Conservation (phyloP, 2,113 vertebrate genomes). For the Microcebus murinus region DNA sequence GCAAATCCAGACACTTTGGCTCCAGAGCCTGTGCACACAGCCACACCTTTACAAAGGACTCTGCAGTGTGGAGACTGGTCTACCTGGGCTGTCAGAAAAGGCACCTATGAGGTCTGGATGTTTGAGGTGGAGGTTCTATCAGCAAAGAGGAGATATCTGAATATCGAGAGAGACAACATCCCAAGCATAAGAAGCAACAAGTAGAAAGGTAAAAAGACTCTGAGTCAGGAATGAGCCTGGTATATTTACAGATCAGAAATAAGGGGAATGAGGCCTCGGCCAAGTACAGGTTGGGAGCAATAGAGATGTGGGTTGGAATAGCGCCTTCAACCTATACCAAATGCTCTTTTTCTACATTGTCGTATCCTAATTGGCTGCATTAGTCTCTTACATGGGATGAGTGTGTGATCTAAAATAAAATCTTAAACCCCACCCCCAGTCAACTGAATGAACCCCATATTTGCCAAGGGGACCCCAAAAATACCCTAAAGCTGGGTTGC, state of each 20-base stretch:
- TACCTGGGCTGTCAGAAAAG: neutral
- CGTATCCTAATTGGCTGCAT: neutral
- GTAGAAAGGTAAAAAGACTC: neutral
- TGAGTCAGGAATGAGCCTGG: neutral
- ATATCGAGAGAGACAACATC: neutral
- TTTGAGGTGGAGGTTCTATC: neutral
- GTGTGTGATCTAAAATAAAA: neutral
- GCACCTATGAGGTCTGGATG: no score
- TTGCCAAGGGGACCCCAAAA: no score
- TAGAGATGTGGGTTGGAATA: neutral
- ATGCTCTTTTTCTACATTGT: neutral
- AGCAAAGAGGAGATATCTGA: neutral
- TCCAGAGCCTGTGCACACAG: neutral
- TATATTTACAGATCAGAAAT: neutral
- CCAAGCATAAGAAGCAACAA: neutral
- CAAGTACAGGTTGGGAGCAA: neutral
- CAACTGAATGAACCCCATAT: no score
- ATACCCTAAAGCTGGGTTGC: no score
- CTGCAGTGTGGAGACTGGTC: rapidly evolving
- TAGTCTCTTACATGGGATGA: neutral
- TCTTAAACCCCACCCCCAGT: no score
- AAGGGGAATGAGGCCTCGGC: neutral
- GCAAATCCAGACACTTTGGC: neutral
- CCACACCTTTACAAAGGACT: neutral
- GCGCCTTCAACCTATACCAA: neutral